Evolutionary conservation across 2,888 invertebrate species (phyloP).

Genomic region (Steromphala cineraria): DNA sequence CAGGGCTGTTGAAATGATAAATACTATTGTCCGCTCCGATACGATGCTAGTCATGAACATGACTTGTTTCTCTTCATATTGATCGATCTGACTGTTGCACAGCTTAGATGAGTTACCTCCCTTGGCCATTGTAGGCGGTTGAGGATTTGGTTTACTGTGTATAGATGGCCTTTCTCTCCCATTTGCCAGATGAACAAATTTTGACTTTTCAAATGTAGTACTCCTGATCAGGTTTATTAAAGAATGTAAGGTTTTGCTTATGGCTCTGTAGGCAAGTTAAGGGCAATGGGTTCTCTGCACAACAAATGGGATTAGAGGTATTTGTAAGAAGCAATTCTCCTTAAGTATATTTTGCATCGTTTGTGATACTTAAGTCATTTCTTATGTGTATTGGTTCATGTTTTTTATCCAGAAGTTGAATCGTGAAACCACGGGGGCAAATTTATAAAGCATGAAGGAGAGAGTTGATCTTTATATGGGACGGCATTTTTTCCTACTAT

Average conservation of each 20-base stretch:
- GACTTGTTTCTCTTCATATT: background rate
- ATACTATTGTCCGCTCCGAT: background rate
- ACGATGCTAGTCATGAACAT: background rate
- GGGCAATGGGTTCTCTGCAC: slow-evolving; percentile 1
- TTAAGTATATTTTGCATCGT: slow-evolving; percentile 7
- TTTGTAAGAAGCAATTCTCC: slow-evolving; percentile 3
- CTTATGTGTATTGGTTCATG: slow-evolving; percentile 1
- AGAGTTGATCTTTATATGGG: slow-evolving; percentile 19
- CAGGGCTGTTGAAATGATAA: background rate
- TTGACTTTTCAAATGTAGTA: no score
- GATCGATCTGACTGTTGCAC: slow-evolving; percentile 15
- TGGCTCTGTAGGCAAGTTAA: no score
- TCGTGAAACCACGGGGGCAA: slow-evolving; percentile 7
- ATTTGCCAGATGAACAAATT: no score
- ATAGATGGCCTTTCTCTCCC: no score
- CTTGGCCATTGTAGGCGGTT: no score
- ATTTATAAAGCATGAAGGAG: slow-evolving; percentile 14
- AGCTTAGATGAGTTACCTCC: background rate
- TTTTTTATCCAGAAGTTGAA: background rate
- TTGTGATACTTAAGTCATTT: slow-evolving; percentile 10
- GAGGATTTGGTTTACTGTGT: no score
- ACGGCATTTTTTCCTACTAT: slow-evolving; percentile 17
- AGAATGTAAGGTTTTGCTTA: no score
- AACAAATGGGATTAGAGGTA: background rate
- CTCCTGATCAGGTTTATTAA: no score